phyloP scores from a whole-genome alignment of 2,797 vertebrate species.

The Oreonectes daqikongensis region DNA sequence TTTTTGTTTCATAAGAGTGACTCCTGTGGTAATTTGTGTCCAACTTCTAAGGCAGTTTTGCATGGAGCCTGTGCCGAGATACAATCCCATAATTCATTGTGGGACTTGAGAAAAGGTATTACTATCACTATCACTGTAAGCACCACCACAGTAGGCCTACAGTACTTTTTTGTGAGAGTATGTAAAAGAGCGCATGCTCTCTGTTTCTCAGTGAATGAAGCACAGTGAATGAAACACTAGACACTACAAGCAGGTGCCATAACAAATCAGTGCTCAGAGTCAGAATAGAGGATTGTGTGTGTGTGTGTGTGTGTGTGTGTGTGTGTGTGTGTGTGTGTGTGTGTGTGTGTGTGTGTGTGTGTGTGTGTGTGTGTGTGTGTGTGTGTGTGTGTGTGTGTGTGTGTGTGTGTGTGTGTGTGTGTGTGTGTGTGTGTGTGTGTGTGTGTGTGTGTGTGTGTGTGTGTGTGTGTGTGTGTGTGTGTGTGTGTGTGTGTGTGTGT shows the following conservation, averaged over 20 bases:
- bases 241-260: constrained; percentile 39
- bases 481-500: background rate
- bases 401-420: background rate
- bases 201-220: constrained; percentile 13
- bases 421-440: background rate
- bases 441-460: background rate
- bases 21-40: too few relatives aligned
- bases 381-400: background rate
- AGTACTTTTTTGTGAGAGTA: background rate
- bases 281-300: background rate
- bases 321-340: constrained; percentile 17
- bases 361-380: constrained; percentile 19
- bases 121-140: background rate
- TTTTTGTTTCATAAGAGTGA: too few relatives aligned
- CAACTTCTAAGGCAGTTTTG: too few relatives aligned
- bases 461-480: too few relatives aligned
- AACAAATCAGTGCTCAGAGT: constrained; percentile 38
- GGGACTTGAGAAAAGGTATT: too few relatives aligned
- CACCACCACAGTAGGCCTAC: background rate
- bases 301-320: background rate
- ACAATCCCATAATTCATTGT: too few relatives aligned
- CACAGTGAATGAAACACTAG: constrained; percentile 25
- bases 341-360: constrained; percentile 18
- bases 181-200: background rate
- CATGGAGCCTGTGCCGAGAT: too few relatives aligned